Evolutionary conservation across 2,888 invertebrate genomes (phyloP), one percentile per base, ranked within the genome.

Genomic region (Lasioglossum leucozonium): DNA sequence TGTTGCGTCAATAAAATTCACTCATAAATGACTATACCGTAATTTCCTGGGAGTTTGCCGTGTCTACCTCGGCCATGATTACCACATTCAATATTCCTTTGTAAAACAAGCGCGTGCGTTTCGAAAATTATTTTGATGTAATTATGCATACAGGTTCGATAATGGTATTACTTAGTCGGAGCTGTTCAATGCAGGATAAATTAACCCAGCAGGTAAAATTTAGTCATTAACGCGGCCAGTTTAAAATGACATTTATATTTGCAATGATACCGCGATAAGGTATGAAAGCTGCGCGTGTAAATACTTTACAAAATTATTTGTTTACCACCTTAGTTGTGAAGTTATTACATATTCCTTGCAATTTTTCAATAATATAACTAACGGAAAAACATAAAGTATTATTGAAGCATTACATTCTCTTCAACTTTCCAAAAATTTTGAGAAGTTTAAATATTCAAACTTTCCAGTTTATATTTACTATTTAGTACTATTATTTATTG

Each of bases 81-180:
- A 69, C 40, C 69, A n/a, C 37, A 69, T 40, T 40, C 42, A 42
- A 69, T 69, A 69, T 69, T n/a, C 40, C 40, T 69, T 69, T 69
- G 40, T 40, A 69, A 69, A 69, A 69, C 69, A 42, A 40, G 11
- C 69, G n/a, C 40, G n/a, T 11, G 40, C 11, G 40, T 69, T 69
- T 69, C 67, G 67, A 67, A 67, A 67, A 37, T 67, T 37, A 69
- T 40, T 69, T 37, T 69, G 40, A 69, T 37, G 69, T 40, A 69
- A 69, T 69, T 69, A 40, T 69, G 40, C 40, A 40, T 37, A 69
- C 69, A 26, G 22, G 69, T 13, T 69, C n/a, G 40, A 69, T 40
- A 42, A 69, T 40, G 40, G 11, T n/a, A 40, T 69, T 69, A 69
- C 37, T 72, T 69, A 69, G 69, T 40, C 69, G 40, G 69, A 11